These are phyloP conservation scores for Odocoileus hemionus DNA, from an alignment of 2,113 vertebrate genomes.

Conservation along the genomic window DNA sequence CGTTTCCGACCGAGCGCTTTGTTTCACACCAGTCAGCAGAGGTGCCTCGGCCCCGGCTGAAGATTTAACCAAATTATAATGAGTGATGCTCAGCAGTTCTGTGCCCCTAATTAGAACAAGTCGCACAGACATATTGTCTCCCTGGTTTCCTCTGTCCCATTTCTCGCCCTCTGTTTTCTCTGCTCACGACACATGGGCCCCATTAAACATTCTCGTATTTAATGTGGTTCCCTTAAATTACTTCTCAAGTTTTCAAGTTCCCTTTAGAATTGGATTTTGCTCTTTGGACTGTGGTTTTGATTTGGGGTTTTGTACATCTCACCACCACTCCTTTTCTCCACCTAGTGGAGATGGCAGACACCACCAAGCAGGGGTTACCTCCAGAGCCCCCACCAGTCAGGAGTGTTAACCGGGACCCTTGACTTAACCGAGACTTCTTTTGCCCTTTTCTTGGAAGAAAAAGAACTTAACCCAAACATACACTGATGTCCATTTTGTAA, in stretches of 20 bases:
- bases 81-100: conserved; percentile 82
- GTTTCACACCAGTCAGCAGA: conserved; percentile 78
- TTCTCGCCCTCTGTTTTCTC: conserved; percentile 84
- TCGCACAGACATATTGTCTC: conserved; percentile 88
- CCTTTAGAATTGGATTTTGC: conserved; percentile 84
- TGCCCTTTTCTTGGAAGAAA: not conserved
- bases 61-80: conserved; percentile 84
- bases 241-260: conserved; percentile 88
- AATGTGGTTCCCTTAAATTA: conserved; percentile 89
- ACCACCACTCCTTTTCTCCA: conserved; percentile 77
- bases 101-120: conserved; percentile 89
- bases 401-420: not conserved
- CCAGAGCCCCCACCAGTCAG: not conserved
- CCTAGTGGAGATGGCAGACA: conserved; percentile 76
- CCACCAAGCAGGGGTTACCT: not conserved
- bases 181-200: conserved; percentile 86
- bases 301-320: conserved; percentile 75
- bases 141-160: conserved; percentile 86
- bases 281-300: conserved; percentile 81
- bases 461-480: not conserved
- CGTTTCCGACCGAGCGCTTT: conserved; percentile 70
- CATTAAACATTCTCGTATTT: conserved; percentile 88
- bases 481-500: not conserved
- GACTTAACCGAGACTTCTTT: not conserved
- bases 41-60: conserved; percentile 81